Percentiles rank a stretch among this genome's conserved stretches.
phyloP scores from a whole-genome alignment of 1,140 invertebrate genomes.

The Zophobas atratus region DNA sequence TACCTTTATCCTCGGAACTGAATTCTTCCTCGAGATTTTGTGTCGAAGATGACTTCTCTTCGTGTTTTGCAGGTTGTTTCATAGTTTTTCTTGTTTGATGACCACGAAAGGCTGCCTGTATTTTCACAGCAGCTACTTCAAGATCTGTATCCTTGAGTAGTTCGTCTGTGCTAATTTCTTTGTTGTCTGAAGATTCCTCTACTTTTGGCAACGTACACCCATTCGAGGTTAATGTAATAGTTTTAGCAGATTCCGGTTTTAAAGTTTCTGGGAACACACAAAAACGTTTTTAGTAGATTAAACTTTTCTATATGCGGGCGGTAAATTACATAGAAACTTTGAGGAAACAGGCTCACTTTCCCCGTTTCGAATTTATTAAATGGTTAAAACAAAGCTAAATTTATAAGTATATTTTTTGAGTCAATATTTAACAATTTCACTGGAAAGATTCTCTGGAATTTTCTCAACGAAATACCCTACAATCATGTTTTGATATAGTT shows the following conservation, averaged over 20 bases:
- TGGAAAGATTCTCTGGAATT: no score
- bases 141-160: conserved; percentile 47
- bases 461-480: no score
- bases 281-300: no score
- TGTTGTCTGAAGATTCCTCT: conserved; percentile 24
- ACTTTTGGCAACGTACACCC: conserved; percentile 12
- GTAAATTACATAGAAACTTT: no score
- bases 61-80: conserved; percentile 69
- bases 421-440: no score
- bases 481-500: no score
- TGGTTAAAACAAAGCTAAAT: no score
- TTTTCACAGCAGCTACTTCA: conserved; percentile 76
- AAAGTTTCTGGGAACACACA: conserved; percentile 46
- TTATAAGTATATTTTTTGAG: no score
- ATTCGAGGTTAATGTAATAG: conserved; percentile 56
- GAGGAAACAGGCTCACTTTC: no score
- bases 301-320: no score
- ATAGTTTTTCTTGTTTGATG: conserved; percentile 79
- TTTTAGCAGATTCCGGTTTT: conserved; percentile 59
- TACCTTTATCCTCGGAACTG: conserved; percentile 83
- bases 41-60: conserved; percentile 75
- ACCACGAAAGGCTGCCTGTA: conserved; percentile 81
- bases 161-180: conserved; percentile 6
- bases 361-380: no score
- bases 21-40: conserved; percentile 84